A percentile compares a stretch with the other conserved stretches of the same genome.
Evolutionary conservation across 1,140 invertebrate genomes (phyloP).

Genomic region (Calephelis nemesis): DNA sequence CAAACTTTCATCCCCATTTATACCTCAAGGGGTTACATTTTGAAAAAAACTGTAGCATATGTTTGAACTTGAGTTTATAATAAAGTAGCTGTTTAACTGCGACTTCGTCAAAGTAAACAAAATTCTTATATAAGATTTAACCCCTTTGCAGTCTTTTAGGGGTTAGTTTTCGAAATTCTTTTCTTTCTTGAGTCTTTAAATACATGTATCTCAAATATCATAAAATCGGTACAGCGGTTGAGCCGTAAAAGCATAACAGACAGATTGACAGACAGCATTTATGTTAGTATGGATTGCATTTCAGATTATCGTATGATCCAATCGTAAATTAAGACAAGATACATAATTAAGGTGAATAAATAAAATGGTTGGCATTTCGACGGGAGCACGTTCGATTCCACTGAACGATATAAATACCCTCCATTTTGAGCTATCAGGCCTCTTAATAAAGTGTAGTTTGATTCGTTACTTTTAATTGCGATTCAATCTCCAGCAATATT

Average conservation of each 20-base stretch:
- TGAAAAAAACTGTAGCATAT: no score
- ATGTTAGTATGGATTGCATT: slow-evolving; percentile 43
- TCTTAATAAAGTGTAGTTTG: slow-evolving; percentile 76
- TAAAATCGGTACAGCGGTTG: no score
- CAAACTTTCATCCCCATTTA: no score
- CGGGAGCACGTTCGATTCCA: slow-evolving; percentile 75
- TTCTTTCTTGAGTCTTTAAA: no score
- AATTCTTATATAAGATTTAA: no score
- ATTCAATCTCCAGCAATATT: slow-evolving; percentile 78
- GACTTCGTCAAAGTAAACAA: no score
- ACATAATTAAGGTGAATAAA: slow-evolving; percentile 79
- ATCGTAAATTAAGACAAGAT: slow-evolving; percentile 80
- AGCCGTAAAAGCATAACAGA: no score
- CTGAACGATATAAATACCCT: slow-evolving; percentile 47
- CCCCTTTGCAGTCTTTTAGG: no score
- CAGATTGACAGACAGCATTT: no score
- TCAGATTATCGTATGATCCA: slow-evolving; percentile 79
- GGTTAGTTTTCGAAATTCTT: no score
- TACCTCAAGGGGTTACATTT: no score
- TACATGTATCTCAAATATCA: no score
- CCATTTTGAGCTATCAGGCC: slow-evolving; percentile 74
- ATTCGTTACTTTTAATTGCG: slow-evolving; percentile 76
- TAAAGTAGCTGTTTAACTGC: slow-evolving; percentile 39
- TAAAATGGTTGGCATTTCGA: slow-evolving; percentile 79
- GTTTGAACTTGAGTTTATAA: slow-evolving; percentile 43